Conservation (phyloP, 1,140 invertebrate species). For the Pomacea maculata region DNA sequence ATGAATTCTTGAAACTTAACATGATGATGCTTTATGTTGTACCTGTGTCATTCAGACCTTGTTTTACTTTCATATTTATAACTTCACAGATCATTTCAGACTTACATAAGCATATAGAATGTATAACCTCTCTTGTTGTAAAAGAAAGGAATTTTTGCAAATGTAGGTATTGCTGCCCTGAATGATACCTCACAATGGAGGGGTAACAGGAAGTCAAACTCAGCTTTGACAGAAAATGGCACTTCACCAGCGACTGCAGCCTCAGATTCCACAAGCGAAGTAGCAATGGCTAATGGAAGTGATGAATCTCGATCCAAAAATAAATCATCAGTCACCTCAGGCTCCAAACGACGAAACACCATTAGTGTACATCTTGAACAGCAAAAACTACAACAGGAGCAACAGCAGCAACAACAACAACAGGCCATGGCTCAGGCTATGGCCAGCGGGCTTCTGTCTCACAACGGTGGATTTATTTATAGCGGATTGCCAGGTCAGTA, state of each 20-base stretch:
- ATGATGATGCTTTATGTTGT: no score
- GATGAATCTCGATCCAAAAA: no score
- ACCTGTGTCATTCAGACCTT: no score
- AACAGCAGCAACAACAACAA: conserved; percentile 26
- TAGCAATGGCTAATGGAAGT: no score
- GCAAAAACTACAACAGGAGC: conserved; percentile 38
- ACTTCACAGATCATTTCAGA: no score
- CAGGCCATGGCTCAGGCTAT: conserved; percentile 17
- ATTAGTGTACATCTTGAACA: conserved; percentile 47
- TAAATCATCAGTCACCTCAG: conserved; percentile 5
- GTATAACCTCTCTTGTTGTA: no score
- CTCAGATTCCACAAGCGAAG: no score
- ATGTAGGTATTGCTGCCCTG: conserved; percentile 28
- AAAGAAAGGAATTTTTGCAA: neutral
- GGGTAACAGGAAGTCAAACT: conserved; percentile 10
- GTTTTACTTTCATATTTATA: no score
- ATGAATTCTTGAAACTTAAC: no score
- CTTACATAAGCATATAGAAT: no score
- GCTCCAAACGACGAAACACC: conserved; percentile 45
- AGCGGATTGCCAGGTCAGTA: neutral
- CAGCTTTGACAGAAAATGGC: no score
- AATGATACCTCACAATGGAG: conserved; percentile 21
- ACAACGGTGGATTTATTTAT: conserved; percentile 15
- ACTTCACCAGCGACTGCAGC: no score
- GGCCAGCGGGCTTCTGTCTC: conserved; percentile 13